Evolutionary conservation across 2,888 invertebrate genomes (phyloP).

Genomic region (Ormyrus nitidulus): DNA sequence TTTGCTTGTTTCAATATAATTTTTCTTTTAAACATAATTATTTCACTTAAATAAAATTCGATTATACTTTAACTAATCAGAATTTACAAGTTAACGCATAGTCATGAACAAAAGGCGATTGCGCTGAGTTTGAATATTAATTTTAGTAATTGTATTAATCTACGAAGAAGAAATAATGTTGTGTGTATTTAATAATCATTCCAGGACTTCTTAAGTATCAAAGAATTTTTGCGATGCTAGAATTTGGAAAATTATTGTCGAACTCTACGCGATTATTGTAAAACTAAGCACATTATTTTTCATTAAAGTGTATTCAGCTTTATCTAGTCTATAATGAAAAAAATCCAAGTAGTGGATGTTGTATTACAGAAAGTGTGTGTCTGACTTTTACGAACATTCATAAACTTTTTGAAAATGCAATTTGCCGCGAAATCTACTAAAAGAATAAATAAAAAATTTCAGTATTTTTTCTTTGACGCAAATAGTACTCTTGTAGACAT

Average conservation of each 20-base stretch:
- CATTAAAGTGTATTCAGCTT: constrained; percentile 68
- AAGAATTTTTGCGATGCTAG: constrained; percentile 18
- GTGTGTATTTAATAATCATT: constrained; percentile 49
- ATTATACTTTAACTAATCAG: constrained; percentile 19
- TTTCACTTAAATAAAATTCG: constrained; percentile 32
- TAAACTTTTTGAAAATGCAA: constrained; percentile 58
- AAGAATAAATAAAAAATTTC: constrained; percentile 27
- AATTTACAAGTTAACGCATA: constrained; percentile 24
- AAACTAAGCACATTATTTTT: constrained; percentile 57
- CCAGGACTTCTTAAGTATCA: constrained; percentile 35
- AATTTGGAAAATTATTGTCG: constrained; percentile 18
- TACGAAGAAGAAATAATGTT: constrained; percentile 22
- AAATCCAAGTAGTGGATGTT: constrained; percentile 46
- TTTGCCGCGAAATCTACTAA: constrained; percentile 57
- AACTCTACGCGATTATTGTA: constrained; percentile 40
- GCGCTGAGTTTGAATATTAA: constrained; percentile 28
- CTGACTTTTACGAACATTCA: constrained; percentile 35
- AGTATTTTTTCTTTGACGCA: constrained; percentile 45
- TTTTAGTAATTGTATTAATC: constrained; percentile 34
- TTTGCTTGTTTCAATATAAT: constrained; percentile 11
- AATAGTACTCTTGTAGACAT: constrained; percentile 43
- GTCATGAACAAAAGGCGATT: constrained; percentile 28
- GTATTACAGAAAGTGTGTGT: constrained; percentile 48
- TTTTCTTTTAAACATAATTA: constrained; percentile 5
- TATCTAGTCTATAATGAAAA: constrained; percentile 69